Base-by-base conservation (phyloP, 1,140 invertebrate species). In the Cyphomyrmex costatus region DNA sequence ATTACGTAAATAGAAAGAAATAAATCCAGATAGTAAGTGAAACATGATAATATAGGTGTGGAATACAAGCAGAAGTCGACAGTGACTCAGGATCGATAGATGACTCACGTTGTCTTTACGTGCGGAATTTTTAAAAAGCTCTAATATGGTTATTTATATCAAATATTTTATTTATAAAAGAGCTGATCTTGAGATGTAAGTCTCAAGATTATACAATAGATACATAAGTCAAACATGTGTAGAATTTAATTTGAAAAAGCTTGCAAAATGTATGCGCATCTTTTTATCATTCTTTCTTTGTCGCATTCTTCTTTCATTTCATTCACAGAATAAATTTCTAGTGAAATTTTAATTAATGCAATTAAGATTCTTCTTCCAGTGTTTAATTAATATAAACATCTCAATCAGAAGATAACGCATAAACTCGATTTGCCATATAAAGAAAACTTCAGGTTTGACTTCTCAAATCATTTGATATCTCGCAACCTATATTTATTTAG, bases 31-130 rank as follows among this genome's bases (percentile, higher is more conserved):
- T 24, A 74, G 12, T n/a, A 71, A 46, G 6, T 65, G 16, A 51
- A 53, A n/a, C 19, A 14, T 53, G 19, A 73, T 73, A 73, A 73
- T 36, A 56, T 74, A 19, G 51, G 71, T 24, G 71, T 74, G 71
- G 33, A 58, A 56, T 53, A 51, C 14, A 36, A 53, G 12, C 24
- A 8, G 46, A 68, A 68, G 14, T 19, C 7, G 7, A 21, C 3
- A 53, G n/a, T 74, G 71, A 74, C 51, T 58, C 71, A 74, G n/a
- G 30, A 74, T 58, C 12, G 27, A 73, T 30, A 74, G 5, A 0
- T 14, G 46, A 53, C 14, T 56, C 51, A 58, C 0, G 27, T 24
- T 46, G 10, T 46, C 14, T 46, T 46, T 74, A 2, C 12, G 3
- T 74, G 8, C 2, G 1, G 6, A 51, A 21, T 36, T 56, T 53